These are phyloP conservation scores for Oxyruncus cristatus DNA, from an alignment of 2,113 vertebrate species.

Conservation along the genomic window DNA sequence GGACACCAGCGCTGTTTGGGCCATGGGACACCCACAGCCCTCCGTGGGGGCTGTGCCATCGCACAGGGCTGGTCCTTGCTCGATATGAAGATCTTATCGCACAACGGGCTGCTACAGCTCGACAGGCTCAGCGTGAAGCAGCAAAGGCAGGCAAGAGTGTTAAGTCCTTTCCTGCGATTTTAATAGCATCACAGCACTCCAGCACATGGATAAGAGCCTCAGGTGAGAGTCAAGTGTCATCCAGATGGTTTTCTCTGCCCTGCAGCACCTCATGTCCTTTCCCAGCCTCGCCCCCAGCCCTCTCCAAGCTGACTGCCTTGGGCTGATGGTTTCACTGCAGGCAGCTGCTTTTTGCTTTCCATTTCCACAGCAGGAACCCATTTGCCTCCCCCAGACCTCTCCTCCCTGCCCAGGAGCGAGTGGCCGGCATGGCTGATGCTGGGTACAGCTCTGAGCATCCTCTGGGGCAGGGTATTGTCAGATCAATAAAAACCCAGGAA, in stretches of 20 bases:
- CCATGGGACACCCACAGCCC: rapidly evolving
- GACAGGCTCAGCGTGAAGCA: neutral
- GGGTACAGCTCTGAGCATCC: neutral
- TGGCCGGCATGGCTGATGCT: rapidly evolving
- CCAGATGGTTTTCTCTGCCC: neutral
- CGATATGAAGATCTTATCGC: rapidly evolving
- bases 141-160: neutral
- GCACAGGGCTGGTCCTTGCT: rapidly evolving
- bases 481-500: rapidly evolving
- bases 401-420: rapidly evolving
- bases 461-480: neutral
- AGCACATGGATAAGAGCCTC: neutral
- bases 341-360: neutral
- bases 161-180: neutral
- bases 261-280: neutral
- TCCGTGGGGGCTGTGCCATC: rapidly evolving
- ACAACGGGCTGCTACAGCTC: neutral
- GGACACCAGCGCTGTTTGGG: rapidly evolving
- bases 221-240: neutral
- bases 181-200: neutral
- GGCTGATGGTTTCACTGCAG: neutral
- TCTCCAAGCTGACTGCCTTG: rapidly evolving
- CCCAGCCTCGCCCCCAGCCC: neutral
- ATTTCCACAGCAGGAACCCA: neutral
- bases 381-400: neutral